Evolutionary conservation across 2,888 invertebrate genomes (phyloP).

Genomic region (Mongoloraphidia duomilia): DNA sequence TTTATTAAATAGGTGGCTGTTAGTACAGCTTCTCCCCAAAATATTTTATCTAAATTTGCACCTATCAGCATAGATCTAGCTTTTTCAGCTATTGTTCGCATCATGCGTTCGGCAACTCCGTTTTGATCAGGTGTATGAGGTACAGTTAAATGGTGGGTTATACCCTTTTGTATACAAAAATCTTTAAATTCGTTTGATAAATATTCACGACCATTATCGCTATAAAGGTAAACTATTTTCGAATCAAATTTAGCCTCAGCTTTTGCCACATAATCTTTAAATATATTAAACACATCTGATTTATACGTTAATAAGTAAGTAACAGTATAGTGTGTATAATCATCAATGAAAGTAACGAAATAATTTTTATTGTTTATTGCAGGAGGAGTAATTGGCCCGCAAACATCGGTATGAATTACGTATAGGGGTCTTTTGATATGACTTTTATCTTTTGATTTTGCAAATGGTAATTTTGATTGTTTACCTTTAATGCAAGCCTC

Average conservation of each 20-base stretch:
- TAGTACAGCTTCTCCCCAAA: constrained; percentile 26
- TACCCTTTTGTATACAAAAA: constrained; percentile 22
- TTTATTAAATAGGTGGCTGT: constrained; percentile 25
- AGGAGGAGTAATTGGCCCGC: too few relatives aligned
- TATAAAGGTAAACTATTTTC: constrained; percentile 18
- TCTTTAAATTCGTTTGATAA: constrained; percentile 18
- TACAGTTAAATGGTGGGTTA: constrained; percentile 25
- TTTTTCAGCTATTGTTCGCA: constrained; percentile 24
- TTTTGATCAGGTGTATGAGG: constrained; percentile 26
- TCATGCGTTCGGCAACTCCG: constrained; percentile 25
- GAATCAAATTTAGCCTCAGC: too few relatives aligned
- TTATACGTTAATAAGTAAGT: constrained; percentile 16
- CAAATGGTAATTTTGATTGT: too few relatives aligned
- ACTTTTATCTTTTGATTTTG: too few relatives aligned
- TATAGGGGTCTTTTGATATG: too few relatives aligned
- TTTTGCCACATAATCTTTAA: too few relatives aligned
- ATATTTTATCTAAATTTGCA: constrained; percentile 19
- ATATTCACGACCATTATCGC: constrained; percentile 10
- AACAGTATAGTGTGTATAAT: constrained; percentile 23
- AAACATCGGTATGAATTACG: too few relatives aligned
- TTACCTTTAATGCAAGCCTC: too few relatives aligned
- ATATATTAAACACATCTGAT: constrained; percentile 9
- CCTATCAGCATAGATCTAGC: constrained; percentile 22
- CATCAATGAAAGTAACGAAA: too few relatives aligned
- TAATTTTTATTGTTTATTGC: too few relatives aligned